Evolutionary conservation across 2,797 vertebrate species (phyloP), one percentile per base, ranked within the genome.

Genomic region (Crax fasciolata): DNA sequence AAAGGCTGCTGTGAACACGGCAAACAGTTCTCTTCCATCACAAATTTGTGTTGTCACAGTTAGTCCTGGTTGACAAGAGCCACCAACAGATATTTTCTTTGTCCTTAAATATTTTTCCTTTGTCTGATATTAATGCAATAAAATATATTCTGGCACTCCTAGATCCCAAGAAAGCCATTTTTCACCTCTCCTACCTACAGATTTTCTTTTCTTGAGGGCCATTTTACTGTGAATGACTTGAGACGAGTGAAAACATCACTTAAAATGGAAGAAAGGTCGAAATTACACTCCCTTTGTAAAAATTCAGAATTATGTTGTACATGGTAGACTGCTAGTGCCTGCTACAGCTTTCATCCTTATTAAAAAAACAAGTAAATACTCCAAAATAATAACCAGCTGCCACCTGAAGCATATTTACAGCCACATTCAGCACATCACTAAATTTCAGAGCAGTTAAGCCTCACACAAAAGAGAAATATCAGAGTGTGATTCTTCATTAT

Each of bases 381-480:
- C 54, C 77, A 48, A 82, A 85, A 51, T 79, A 93, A 83, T 74
- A 83, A 80, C 74, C 65, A 59, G 9, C 25, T 66, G 43, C 80
- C 54, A 91, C 54, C 58, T 68, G 80, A 91, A 71, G 62, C 52
- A 23, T 90, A 46, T 84, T 90, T 83, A 80, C 27, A 89, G 72
- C 35, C 59, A 54, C 66, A 32, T 80, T 89, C 73, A 70, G 65
- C 32, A 49, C 32, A 35, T 66, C 58, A n/a, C 67, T 78, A 57
- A 63, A 87, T 38, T 65, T 72, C 86, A 61, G 51, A 59, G 44
- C 25, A 48, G 43, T 57, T 80, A 65, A 70, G 32, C 51, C 73
- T 84, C 48, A 20, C 30, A 58, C n/a, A 86, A 52, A 87, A 38
- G 49, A 82, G 61, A 84, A 91, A 82, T 76, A 91, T 10, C 79